Evolutionary conservation across 1,140 invertebrate genomes (phyloP).

Genomic region (Drepana arcuata): DNA sequence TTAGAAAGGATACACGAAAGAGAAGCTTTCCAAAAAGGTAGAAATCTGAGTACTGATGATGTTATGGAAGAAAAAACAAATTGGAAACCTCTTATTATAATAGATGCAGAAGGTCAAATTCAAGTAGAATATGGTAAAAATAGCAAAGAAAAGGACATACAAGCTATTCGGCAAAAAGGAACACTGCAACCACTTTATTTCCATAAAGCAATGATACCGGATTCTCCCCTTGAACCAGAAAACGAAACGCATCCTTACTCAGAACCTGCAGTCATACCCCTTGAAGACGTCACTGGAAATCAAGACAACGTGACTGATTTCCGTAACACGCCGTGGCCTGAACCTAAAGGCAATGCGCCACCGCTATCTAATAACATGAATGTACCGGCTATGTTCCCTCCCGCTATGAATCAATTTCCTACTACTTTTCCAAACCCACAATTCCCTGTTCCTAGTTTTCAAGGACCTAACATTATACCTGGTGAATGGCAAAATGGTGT

Average conservation of each 20-base stretch:
- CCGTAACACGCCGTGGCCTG: constrained; percentile 83
- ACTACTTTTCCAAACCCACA: constrained; percentile 48
- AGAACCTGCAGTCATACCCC: constrained; percentile 87
- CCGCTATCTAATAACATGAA: constrained; percentile 36
- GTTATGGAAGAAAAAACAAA: constrained; percentile 83
- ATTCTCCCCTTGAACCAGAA: constrained; percentile 89
- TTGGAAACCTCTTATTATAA: constrained; percentile 79
- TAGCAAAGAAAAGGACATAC: constrained; percentile 89
- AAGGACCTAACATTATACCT: constrained; percentile 49
- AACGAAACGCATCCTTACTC: constrained; percentile 81
- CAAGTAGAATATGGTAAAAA: constrained; percentile 81
- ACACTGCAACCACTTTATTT: constrained; percentile 91
- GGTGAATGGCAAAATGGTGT: constrained; percentile 51
- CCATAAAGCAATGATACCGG: constrained; percentile 87
- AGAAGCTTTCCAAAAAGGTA: constrained; percentile 82
- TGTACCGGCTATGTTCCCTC: constrained; percentile 64
- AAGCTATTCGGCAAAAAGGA: constrained; percentile 86
- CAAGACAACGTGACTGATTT: constrained; percentile 85
- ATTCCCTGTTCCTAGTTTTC: constrained; percentile 43
- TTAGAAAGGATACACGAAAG: constrained; percentile 90
- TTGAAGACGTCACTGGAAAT: constrained; percentile 89
- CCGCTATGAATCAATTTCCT: constrained; percentile 65
- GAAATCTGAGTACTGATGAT: constrained; percentile 84
- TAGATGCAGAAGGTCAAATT: constrained; percentile 77
- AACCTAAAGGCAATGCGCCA: constrained; percentile 78